Conservation (phyloP, 2,797 vertebrate species). For the Lithobates pipiens region DNA sequence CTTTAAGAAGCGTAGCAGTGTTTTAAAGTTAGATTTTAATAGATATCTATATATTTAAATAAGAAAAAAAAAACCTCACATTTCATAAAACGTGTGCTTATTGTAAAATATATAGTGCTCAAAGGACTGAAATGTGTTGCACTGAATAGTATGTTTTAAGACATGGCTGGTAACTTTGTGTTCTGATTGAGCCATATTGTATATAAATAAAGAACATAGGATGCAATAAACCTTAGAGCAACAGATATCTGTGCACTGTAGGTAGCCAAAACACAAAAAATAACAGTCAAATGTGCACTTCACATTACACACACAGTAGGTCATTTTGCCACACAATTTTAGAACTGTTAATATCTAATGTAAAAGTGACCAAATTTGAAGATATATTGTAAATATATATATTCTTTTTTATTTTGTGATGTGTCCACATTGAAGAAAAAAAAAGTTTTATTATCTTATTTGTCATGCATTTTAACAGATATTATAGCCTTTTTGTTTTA, state of each 20-base stretch:
- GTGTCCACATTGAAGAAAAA: constrained; percentile 78
- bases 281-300: constrained; percentile 63
- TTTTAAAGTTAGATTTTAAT: constrained; percentile 62
- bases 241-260: constrained; percentile 68
- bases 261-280: constrained; percentile 43
- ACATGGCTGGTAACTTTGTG: constrained; percentile 67
- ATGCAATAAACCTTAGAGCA: constrained; percentile 73
- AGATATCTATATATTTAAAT: constrained; percentile 37
- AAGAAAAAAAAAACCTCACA: constrained; percentile 54
- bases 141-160: constrained; percentile 51
- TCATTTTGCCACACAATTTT: constrained; percentile 70
- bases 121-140: constrained; percentile 36
- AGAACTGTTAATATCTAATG: constrained; percentile 69
- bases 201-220: constrained; percentile 68
- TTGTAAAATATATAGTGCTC: constrained; percentile 55
- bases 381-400: constrained; percentile 75
- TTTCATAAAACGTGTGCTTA: constrained; percentile 65
- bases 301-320: constrained; percentile 65
- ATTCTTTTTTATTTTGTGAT: constrained; percentile 76
- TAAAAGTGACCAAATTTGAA: constrained; percentile 69
- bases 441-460: constrained; percentile 77
- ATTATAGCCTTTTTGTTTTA: constrained; percentile 65
- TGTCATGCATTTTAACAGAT: constrained; percentile 72
- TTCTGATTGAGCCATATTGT: constrained; percentile 74
- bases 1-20: constrained; percentile 53